Evolutionary conservation across 2,797 vertebrate genomes (phyloP).

Genomic region (Coluber constrictor): DNA sequence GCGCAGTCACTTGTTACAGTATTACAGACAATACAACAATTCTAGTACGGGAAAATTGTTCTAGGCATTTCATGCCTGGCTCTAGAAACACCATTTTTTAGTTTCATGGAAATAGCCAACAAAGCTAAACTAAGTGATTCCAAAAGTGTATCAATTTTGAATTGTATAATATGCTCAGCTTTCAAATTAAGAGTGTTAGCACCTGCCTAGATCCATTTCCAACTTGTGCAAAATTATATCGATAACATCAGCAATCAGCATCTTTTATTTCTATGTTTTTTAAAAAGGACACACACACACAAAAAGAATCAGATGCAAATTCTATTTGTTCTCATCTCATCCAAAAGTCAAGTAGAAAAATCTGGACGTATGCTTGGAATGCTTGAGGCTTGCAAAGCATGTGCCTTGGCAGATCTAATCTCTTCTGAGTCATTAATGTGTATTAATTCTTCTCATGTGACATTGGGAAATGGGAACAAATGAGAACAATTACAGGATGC

Average conservation of each 20-base stretch:
- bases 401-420: not conserved
- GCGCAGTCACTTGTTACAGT: not conserved
- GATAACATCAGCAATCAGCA: not conserved
- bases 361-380: not conserved
- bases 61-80: not conserved
- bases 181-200: not conserved
- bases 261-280: not conserved
- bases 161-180: not conserved
- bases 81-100: not conserved
- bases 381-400: not conserved
- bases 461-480: not conserved
- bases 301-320: not conserved
- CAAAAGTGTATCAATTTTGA: not conserved
- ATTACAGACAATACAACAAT: not conserved
- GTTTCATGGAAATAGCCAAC: not conserved
- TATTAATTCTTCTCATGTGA: not conserved
- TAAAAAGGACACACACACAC: not conserved
- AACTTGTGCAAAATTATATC: not conserved
- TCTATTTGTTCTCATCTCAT: not conserved
- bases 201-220: not conserved
- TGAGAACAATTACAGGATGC: conserved; percentile 14
- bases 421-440: not conserved
- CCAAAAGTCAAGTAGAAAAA: not conserved
- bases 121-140: not conserved
- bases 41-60: not conserved